Evolutionary conservation across 2,113 vertebrate genomes (phyloP).

Genomic region (Perognathus longimembris): DNA sequence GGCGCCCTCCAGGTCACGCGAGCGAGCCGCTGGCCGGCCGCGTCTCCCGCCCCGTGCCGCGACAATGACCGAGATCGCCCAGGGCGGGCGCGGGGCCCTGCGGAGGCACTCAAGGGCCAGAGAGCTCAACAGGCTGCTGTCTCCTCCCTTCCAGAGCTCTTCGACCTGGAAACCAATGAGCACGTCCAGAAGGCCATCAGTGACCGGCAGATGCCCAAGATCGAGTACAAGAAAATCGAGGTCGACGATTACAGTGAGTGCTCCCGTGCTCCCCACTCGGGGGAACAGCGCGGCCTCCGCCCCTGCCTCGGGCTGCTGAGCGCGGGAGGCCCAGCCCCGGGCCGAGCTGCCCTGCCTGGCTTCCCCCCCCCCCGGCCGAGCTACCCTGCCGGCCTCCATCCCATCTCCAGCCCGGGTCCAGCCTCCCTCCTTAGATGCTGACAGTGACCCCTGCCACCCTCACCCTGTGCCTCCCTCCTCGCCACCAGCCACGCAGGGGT

Average conservation of each 20-base stretch:
- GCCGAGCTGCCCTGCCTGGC: too few species aligned
- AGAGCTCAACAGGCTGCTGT: too few species aligned
- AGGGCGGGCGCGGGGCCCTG: not conserved
- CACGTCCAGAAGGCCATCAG: slow-evolving; percentile 88
- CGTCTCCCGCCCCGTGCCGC: accelerated
- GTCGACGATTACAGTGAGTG: slow-evolving; percentile 94
- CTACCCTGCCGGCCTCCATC: not conserved
- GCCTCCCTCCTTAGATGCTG: not conserved
- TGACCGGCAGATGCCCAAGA: slow-evolving; percentile 94
- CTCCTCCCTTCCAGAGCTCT: slow-evolving; percentile 87
- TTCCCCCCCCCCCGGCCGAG: not conserved
- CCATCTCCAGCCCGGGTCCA: too few species aligned
- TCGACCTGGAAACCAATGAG: slow-evolving; percentile 93
- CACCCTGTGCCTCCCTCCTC: not conserved
- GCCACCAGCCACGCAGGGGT: not conserved
- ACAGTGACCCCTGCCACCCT: accelerated
- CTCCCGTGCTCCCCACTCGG: not conserved
- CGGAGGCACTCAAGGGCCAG: too few species aligned
- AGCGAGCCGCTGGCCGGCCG: accelerated
- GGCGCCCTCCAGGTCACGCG: accelerated
- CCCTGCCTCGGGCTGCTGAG: not conserved
- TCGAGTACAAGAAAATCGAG: slow-evolving; percentile 91
- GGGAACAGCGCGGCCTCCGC: too few species aligned
- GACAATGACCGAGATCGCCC: accelerated
- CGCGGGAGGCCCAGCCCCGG: accelerated